A percentile compares a stretch with the other conserved stretches of the same genome.
These are phyloP conservation scores for Paracyclopina nana DNA, from an alignment of 1,140 invertebrate genomes.

Conservation along the genomic window DNA sequence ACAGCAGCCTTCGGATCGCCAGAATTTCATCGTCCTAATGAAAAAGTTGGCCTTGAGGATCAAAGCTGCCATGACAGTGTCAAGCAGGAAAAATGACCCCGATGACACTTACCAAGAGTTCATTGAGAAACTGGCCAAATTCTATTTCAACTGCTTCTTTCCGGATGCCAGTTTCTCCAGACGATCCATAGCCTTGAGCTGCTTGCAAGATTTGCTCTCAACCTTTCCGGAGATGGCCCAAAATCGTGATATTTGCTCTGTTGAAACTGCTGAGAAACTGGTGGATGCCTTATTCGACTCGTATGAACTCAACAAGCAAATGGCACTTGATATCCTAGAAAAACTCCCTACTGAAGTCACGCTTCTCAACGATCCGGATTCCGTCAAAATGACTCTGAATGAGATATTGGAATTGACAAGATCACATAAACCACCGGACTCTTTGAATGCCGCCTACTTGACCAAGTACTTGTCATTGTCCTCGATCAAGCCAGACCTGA, in stretches of 20 bases:
- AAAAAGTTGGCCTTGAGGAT: too few relatives aligned
- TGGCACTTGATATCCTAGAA: not conserved
- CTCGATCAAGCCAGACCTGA: too few relatives aligned
- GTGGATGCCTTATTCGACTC: not conserved
- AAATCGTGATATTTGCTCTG: not conserved
- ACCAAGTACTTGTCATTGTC: not conserved
- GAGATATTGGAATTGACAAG: not conserved
- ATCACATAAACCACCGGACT: not conserved
- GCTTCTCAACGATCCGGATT: not conserved
- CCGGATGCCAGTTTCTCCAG: not conserved
- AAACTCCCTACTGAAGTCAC: not conserved
- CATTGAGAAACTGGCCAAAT: not conserved
- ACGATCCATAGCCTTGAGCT: not conserved
- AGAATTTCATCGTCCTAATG: too few relatives aligned
- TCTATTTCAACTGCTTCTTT: constrained; percentile 1
- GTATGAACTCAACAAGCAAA: not conserved
- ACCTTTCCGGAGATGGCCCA: not conserved
- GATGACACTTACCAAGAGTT: too few relatives aligned
- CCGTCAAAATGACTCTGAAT: not conserved
- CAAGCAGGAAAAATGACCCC: too few relatives aligned
- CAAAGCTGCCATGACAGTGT: too few relatives aligned
- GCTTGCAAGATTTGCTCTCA: not conserved
- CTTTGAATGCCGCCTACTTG: not conserved
- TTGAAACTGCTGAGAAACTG: not conserved
- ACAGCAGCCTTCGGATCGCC: too few relatives aligned